These are phyloP conservation scores for Phenganax subtilis DNA, from an alignment of 92 coral and sea anemone genomes.

Conservation along the genomic window DNA sequence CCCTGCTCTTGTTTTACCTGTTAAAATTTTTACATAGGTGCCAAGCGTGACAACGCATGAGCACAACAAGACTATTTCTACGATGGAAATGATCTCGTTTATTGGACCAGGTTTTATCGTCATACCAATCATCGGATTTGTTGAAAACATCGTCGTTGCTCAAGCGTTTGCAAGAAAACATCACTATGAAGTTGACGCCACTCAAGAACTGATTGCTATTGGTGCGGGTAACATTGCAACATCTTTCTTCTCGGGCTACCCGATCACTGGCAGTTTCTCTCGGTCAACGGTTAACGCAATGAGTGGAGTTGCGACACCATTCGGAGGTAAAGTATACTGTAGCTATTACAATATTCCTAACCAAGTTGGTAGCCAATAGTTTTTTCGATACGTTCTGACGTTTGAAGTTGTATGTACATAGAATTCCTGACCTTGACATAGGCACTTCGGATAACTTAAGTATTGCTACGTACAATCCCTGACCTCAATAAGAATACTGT, in stretches of 20 bases:
- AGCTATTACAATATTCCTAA: neutral
- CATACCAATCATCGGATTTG: conserved; percentile 33
- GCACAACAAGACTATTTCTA: conserved; percentile 17
- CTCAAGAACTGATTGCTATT: conserved; percentile 24
- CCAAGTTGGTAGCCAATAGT: neutral
- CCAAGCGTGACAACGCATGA: conserved; percentile 2
- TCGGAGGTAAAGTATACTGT: conserved; percentile 19
- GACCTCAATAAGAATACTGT: no score
- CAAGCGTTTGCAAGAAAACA: conserved; percentile 39
- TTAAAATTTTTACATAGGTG: conserved; percentile 3
- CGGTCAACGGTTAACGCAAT: conserved; percentile 18
- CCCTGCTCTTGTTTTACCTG: neutral
- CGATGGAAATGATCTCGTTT: conserved; percentile 22
- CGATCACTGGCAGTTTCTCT: conserved; percentile 38
- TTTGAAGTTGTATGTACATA: no score
- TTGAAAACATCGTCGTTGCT: conserved; percentile 37
- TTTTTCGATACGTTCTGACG: no score
- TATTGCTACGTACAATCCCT: no score
- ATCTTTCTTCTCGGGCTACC: conserved; percentile 36
- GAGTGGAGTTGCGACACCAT: conserved; percentile 29
- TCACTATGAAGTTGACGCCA: conserved; percentile 33
- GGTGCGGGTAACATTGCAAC: conserved; percentile 27
- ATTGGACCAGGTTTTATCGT: conserved; percentile 30
- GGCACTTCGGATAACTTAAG: no score
- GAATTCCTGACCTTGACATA: no score